These are phyloP conservation scores for Aspidoscelis tigris DNA, from an alignment of 2,113 vertebrate species.

Conservation along the genomic window DNA sequence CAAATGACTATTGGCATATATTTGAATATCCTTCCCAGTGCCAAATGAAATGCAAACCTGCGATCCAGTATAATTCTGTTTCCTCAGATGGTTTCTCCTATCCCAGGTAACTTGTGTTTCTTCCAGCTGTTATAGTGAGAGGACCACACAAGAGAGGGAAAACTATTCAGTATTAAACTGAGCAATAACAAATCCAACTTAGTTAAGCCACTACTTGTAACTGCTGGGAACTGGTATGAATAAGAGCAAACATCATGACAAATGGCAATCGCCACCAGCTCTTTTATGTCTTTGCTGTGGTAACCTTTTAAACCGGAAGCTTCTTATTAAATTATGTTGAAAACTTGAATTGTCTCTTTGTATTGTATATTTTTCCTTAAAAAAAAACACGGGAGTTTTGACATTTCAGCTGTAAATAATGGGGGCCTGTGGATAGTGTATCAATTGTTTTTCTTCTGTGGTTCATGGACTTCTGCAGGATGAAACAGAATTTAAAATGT, in stretches of 20 bases:
- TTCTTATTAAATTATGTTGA: constrained; percentile 74
- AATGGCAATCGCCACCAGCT: constrained; percentile 73
- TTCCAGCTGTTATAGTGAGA: constrained; percentile 59
- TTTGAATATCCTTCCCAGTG: no score
- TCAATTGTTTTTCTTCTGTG: neutral
- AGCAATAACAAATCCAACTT: constrained; percentile 60
- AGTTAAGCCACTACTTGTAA: constrained; percentile 39
- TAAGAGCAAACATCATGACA: constrained; percentile 30
- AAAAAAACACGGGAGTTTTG: constrained; percentile 53
- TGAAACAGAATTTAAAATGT: neutral
- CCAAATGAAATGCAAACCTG: neutral
- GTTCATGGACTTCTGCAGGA: neutral
- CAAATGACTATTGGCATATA: no score
- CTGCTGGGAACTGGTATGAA: neutral
- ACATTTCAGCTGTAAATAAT: constrained; percentile 9
- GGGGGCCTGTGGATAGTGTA: neutral
- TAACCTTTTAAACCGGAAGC: constrained; percentile 68
- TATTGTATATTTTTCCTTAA: constrained; percentile 40
- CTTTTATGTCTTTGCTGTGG: constrained; percentile 76
- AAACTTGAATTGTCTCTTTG: constrained; percentile 54
- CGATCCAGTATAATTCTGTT: neutral
- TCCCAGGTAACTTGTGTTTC: constrained; percentile 58
- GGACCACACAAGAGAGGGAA: constrained; percentile 30
- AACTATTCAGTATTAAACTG: constrained; percentile 58
- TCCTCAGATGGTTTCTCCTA: constrained; percentile 27